These are phyloP conservation scores for Ganaspis brasiliensis DNA, from an alignment of 2,888 invertebrate genomes.

Conservation along the genomic window DNA sequence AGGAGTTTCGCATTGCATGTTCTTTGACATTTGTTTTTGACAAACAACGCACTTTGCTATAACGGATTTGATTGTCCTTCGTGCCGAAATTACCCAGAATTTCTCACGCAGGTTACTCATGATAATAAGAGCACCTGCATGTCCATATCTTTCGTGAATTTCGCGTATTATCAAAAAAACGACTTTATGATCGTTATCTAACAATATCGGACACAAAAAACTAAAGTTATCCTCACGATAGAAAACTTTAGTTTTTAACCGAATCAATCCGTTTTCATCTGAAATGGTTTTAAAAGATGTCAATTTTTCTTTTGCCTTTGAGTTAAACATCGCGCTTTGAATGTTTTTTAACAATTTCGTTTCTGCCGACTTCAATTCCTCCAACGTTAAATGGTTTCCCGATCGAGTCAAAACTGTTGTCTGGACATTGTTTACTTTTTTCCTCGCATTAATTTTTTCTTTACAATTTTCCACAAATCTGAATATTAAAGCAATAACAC, in stretches of 20 bases:
- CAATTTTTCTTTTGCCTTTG: conserved; percentile 20
- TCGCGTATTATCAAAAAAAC: conserved; percentile 33
- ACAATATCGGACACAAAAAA: conserved; percentile 22
- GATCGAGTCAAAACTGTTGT: too few relatives aligned
- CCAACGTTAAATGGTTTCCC: too few relatives aligned
- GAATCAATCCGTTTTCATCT: conserved; percentile 46
- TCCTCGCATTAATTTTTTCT: too few relatives aligned
- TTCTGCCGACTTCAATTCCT: too few relatives aligned
- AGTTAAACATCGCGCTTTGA: conserved; percentile 22
- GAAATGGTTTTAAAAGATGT: not conserved
- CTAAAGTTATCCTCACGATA: conserved; percentile 40
- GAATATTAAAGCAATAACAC: too few relatives aligned
- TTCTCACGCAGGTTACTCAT: conserved; percentile 47
- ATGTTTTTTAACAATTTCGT: not conserved
- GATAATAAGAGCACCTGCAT: conserved; percentile 45
- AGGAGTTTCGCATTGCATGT: conserved; percentile 54
- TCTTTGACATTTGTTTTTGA: conserved; percentile 59
- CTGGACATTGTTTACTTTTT: too few relatives aligned
- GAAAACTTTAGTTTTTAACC: conserved; percentile 48
- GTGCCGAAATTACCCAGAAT: conserved; percentile 49
- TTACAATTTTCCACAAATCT: too few relatives aligned
- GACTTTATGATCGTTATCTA: not conserved
- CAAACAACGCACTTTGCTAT: conserved; percentile 49
- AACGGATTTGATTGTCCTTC: conserved; percentile 45
- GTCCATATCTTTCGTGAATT: conserved; percentile 46